Base-by-base conservation (phyloP, 2,113 vertebrate species). In the Hipposideros armiger region DNA sequence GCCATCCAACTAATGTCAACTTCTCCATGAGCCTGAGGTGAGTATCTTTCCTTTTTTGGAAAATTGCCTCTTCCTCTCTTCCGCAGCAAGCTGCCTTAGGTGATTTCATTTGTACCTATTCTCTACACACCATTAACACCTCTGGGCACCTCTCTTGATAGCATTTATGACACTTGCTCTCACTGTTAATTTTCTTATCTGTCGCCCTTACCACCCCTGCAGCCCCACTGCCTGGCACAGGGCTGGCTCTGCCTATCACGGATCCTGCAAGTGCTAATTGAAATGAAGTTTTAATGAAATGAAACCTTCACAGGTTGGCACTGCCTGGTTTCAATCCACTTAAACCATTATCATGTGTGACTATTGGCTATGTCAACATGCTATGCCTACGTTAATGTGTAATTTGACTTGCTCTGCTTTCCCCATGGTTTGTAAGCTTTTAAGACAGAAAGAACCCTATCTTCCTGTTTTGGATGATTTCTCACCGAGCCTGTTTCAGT, bases 391-490 rank as follows among this genome's bases (percentile, higher is more conserved):
- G 78, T 42, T 56, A 40, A 54, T 47, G 74, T 56, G 30, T 24
- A 47, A 84, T 90, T 94, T 94, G 64, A 52, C 60, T 92, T 36
- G 58, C 20, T 70, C 52, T 92, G 11, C 28, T 70, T 84, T 70
- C 45, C 19, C 3, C 9, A 32, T 36, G 15, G 58, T 80, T 91
- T 50, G 90, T 64, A 47, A 32, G 22, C 76, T 90, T 90, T 86
- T 26, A 84, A 91, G 82, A 85, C 11, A 66, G 47, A 85, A 11
- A 87, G 26, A 88, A 80, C 7, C 26, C 52, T 52, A 47, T 67
- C n/a, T 94, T 90, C 76, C 78, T 60, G 64, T 94, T 97, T 32
- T 28, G 30, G 93, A 64, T 8, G 66, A 62, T 80, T 95, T 95
- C 77, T 54, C 42, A 74, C 45, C 73, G 78, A 64, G 87, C 67